Base-by-base conservation (phyloP, 2,797 vertebrate genomes). In the Takifugu rubripes region DNA sequence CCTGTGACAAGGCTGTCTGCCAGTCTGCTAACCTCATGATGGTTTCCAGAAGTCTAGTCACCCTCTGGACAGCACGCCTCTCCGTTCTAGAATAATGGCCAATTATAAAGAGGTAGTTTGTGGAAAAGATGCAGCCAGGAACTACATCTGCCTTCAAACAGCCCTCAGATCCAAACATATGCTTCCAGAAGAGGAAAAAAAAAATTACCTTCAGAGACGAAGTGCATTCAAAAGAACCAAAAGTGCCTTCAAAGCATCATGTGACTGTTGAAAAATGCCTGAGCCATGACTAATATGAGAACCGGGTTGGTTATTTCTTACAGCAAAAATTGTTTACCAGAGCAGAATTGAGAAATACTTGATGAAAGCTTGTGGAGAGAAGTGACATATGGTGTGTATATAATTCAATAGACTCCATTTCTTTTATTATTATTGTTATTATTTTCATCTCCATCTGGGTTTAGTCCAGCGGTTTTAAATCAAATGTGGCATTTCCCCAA, bases 51-150 rank as follows among this genome's bases (percentile, higher is more conserved):
- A 84, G 78, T 75, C 68, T 55, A 81, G 88, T 86, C 88, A 84
- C 88, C 87, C 85, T 87, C 79, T 88, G 85, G 86, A 88, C 83
- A 83, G 82, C 83, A 74, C 67, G 70, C 81, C 80, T 87, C 82
- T 82, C 82, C 79, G 75, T 82, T 87, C 75, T 67, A 63, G 76
- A 88, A 83, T 88, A 88, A 89, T 89, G 84, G 87, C 78, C 87
- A 90, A 90, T 91, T 89, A 90, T 84, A 75, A 90, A 77, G 72
- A 84, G 81, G 78, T 82, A 86, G 85, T 86, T 88, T 87, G 88
- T 83, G 88, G 84, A 88, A 88, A 83, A 64, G 85, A 88, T 87
- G 78, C 78, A 86, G 87, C 81, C 77, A 87, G 76, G 70, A 89
- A 87, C 71, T 86, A 78, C 77, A 87, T 87, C 84, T 88, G 82